Conservation (phyloP, 2,113 vertebrate genomes). For the Okapia johnstoni region DNA sequence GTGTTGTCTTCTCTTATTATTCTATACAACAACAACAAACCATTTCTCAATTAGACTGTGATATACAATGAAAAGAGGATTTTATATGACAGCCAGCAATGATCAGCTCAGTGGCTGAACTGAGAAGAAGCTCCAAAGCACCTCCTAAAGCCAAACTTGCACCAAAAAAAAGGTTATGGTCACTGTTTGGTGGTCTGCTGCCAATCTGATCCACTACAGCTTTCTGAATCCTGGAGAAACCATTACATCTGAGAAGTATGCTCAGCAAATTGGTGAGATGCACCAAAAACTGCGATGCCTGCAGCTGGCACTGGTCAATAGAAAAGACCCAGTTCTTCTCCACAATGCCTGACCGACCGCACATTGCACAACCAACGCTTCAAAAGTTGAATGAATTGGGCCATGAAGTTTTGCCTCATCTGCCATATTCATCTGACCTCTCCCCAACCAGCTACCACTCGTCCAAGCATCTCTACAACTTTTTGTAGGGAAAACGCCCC, state of each 20-base stretch:
- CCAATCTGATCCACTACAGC: neutral
- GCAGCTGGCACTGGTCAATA: neutral
- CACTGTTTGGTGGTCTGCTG: neutral
- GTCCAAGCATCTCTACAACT: neutral
- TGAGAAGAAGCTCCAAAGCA: neutral
- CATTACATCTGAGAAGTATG: neutral
- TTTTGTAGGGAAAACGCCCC: neutral
- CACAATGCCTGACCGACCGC: rapidly evolving
- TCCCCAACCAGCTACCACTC: neutral
- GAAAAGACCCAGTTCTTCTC: neutral
- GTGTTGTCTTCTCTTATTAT: neutral
- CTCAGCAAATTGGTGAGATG: neutral
- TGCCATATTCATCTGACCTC: neutral
- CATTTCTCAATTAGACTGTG: neutral
- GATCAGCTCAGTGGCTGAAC: neutral
- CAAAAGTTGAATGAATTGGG: neutral
- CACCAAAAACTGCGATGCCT: neutral
- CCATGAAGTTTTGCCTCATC: neutral
- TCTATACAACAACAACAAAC: neutral
- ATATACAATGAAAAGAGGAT: neutral
- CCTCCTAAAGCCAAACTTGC: neutral
- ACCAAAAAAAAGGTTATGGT: neutral
- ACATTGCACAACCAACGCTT: rapidly evolving
- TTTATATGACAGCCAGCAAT: neutral
- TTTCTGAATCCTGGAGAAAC: neutral